Conservation (phyloP, 2,888 invertebrate genomes). For the Thumatha senex region DNA sequence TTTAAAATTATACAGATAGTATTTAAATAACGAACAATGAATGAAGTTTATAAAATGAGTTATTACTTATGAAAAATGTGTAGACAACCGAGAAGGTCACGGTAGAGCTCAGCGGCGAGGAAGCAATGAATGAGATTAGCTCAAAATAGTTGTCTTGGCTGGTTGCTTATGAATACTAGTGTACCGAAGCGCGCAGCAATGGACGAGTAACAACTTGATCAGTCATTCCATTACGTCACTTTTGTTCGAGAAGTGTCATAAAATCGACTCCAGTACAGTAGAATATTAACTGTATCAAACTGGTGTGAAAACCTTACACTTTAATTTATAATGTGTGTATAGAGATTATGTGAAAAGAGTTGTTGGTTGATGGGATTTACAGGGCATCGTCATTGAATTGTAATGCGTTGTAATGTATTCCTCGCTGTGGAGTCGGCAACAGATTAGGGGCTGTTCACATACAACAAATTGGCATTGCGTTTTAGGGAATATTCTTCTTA, state of each 20-base stretch:
- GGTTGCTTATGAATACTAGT: conserved; percentile 17
- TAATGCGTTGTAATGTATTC: conserved; percentile 26
- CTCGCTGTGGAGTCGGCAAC: conserved; percentile 7
- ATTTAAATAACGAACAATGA: conserved; percentile 1
- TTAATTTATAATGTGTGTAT: conserved; percentile 25
- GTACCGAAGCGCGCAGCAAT: conserved; percentile 9
- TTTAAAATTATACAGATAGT: no score
- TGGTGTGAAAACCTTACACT: conserved; percentile 16
- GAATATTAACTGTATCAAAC: conserved; percentile 15
- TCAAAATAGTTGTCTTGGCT: conserved; percentile 18
- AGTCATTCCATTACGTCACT: conserved; percentile 27
- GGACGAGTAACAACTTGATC: conserved; percentile 12
- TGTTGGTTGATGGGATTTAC: conserved; percentile 30
- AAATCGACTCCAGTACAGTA: conserved; percentile 7
- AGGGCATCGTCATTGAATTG: conserved; percentile 40
- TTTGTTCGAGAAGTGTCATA: conserved; percentile 15
- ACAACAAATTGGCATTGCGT: background rate
- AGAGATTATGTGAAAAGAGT: conserved; percentile 27
- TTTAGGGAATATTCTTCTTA: background rate
- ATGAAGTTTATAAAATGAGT: conserved; percentile 16
- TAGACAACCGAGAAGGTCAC: conserved; percentile 28
- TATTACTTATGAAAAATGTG: conserved; percentile 25
- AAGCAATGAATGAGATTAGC: conserved; percentile 35
- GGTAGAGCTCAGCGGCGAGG: conserved; percentile 21
- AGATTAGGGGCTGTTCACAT: background rate